A percentile compares a stretch with the other conserved stretches of the same genome.
phyloP scores from a whole-genome alignment of 2,113 vertebrate genomes.

The Alaudala cheleensis region DNA sequence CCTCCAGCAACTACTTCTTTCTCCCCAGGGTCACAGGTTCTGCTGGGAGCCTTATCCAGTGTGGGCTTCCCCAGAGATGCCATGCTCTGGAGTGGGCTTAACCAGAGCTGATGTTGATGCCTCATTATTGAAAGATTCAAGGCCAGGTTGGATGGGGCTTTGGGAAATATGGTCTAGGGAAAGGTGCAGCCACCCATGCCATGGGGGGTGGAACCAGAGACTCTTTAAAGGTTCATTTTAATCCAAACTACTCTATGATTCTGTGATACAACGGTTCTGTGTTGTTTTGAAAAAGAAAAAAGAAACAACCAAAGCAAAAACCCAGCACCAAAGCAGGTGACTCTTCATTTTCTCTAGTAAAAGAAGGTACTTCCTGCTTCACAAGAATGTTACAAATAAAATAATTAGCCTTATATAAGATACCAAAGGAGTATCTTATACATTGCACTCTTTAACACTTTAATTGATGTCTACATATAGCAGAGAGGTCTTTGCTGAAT shows the following conservation, averaged over 20 bases:
- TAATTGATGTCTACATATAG: neutral
- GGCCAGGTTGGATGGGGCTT: neutral
- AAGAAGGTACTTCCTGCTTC: neutral
- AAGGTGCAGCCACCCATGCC: neutral
- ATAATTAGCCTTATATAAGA: neutral
- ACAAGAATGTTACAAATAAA: neutral
- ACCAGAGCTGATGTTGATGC: neutral
- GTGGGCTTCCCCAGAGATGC: neutral
- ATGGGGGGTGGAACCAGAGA: neutral
- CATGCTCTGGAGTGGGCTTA: accelerated
- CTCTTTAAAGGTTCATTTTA: neutral
- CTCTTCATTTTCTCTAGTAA: neutral
- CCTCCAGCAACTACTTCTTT: neutral
- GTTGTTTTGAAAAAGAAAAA: neutral
- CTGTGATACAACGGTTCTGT: accelerated
- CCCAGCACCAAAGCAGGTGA: neutral
- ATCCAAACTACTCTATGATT: neutral
- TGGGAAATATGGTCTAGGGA: neutral
- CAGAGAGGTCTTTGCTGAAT: neutral
- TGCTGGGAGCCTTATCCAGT: neutral
- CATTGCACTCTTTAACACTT: neutral
- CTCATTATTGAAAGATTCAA: neutral
- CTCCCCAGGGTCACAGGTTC: neutral
- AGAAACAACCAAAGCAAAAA: neutral
- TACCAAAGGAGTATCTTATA: too few relatives aligned